phyloP scores from a whole-genome alignment of 2,797 vertebrate species.

The Babyrousa celebensis region DNA sequence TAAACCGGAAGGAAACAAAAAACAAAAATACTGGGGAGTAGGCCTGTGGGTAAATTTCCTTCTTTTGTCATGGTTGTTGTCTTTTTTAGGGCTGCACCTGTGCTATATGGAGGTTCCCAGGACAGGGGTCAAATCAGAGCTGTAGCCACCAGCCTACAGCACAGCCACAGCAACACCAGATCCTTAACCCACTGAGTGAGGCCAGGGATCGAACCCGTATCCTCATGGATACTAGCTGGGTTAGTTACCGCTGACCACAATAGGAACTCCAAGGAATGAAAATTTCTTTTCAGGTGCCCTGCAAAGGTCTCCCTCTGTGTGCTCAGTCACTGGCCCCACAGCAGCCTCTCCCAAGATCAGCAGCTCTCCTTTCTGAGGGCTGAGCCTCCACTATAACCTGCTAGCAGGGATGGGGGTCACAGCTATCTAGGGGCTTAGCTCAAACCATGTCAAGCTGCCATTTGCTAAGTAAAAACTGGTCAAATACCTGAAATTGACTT shows the following conservation, averaged over 20 bases:
- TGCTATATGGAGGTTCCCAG: no score
- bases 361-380: not conserved
- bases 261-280: not conserved
- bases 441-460: not conserved
- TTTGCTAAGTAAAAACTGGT: not conserved
- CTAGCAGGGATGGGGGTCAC: not conserved
- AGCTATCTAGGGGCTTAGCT: not conserved
- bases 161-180: no score
- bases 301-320: not conserved
- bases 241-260: no score
- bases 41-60: not conserved
- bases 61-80: no score
- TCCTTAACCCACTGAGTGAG: no score
- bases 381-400: not conserved
- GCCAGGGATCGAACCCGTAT: no score
- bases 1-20: slow-evolving; percentile 19
- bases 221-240: no score
- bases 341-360: not conserved
- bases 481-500: not conserved
- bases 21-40: not conserved
- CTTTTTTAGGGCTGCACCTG: no score
- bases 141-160: no score
- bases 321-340: not conserved
- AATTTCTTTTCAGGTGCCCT: not conserved
- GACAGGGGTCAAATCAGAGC: no score